Percentiles rank a stretch among this genome's conserved stretches.
These are phyloP conservation scores for Amphiprion percula DNA, from an alignment of 2,113 vertebrate genomes.

Conservation along the genomic window DNA sequence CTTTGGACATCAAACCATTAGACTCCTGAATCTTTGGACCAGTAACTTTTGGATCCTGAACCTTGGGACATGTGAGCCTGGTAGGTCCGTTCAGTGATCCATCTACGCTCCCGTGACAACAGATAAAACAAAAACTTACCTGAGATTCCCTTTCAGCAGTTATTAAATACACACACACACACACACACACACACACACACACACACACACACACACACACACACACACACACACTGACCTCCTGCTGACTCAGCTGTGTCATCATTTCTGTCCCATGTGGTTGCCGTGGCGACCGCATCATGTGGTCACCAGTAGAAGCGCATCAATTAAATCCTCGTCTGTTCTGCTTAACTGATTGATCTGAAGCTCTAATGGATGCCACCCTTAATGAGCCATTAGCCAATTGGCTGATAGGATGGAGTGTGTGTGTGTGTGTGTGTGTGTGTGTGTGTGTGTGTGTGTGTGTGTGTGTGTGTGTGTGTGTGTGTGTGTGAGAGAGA, in stretches of 20 bases:
- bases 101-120: too few species aligned
- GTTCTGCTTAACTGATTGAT: conserved; percentile 70
- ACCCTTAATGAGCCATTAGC: conserved; percentile 72
- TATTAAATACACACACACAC: neutral
- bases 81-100: too few species aligned
- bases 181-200: neutral
- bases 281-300: conserved; percentile 50
- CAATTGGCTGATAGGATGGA: conserved; percentile 54
- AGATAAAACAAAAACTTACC: too few species aligned
- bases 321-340: conserved; percentile 67
- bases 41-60: too few species aligned
- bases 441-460: conserved; percentile 29
- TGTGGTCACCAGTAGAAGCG: conserved; percentile 34
- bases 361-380: conserved; percentile 57
- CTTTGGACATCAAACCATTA: too few species aligned
- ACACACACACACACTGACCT: neutral
- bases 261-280: conserved; percentile 25
- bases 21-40: too few species aligned
- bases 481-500: conserved; percentile 11
- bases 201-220: neutral
- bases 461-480: conserved; percentile 4
- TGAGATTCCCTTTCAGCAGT: too few species aligned
- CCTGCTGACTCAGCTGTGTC: conserved; percentile 57
- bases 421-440: conserved; percentile 27
- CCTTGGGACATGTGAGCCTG: too few species aligned